Base-by-base conservation (phyloP, 2,797 vertebrate genomes). In the Semotilus atromaculatus region DNA sequence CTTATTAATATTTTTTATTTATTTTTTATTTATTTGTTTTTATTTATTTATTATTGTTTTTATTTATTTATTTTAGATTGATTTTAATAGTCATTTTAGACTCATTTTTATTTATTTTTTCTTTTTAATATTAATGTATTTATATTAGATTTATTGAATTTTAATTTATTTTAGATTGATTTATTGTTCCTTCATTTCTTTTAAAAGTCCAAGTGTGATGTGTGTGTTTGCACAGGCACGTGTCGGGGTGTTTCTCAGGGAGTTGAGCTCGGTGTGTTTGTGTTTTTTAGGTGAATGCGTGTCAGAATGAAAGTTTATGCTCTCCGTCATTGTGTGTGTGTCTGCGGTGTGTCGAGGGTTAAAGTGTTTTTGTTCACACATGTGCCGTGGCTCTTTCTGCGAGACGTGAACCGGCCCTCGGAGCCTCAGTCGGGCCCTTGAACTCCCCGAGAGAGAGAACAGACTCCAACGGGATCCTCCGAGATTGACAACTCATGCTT, bases 401-500 rank as follows among this genome's bases (percentile, higher is more conserved):
- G 62, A 84, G 86, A 64, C n/a, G 53, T 53, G 21, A 36, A 51
- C 48, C 14, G 55, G 80, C 67, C 85, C 76, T 68, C 9, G 9
- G 51, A 73, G 71, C 45, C 82, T 2, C 55, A 34, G 89, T 91
- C 90, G 87, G 51, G 26, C 89, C 89, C 14, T 80, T 82, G 79
- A 82, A 73, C 92, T 88, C 89, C 5, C 91, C 84, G 90, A 73
- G 58, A 66, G 62, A 80, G 86, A 72, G 67, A 89, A 90, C 67
- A 48, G 4, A 5, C 14, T 92, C 91, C 90, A 1, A 92, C 89
- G 91, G 92, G 85, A 93, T 92, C 93, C 91, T 90, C 91, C 92
- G 91, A 95, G 94, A 93, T 93, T 95, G 95, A 96, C 96, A 95
- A 95, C 93, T 92, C 93, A 93, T 92, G 90, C 92, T 94, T 94